Evolutionary conservation across 1,140 invertebrate species (phyloP).

Genomic region (Zaprionus ornatus): DNA sequence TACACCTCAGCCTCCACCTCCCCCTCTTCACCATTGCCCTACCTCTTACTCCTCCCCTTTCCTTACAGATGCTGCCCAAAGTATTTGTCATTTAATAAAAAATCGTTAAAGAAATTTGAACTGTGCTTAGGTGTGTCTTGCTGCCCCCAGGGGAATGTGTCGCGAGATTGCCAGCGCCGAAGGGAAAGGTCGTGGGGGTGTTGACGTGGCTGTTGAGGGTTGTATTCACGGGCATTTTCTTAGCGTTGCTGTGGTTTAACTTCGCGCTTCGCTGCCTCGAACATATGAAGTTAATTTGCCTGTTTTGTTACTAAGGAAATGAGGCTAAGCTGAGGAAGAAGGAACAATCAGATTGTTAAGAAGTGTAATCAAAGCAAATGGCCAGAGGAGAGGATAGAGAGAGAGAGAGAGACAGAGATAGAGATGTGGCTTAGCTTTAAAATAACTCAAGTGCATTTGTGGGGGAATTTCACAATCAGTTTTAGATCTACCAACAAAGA

Average conservation of each 20-base stretch:
- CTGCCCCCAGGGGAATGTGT: constrained; percentile 11
- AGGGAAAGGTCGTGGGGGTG: neutral
- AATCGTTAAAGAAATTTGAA: constrained; percentile 47
- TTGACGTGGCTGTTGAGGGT: neutral
- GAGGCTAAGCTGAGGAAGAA: constrained; percentile 34
- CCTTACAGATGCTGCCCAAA: neutral
- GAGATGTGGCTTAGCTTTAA: neutral
- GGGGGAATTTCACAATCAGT: neutral
- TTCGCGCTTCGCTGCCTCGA: constrained; percentile 41
- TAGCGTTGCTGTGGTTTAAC: constrained; percentile 33
- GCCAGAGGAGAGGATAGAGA: neutral
- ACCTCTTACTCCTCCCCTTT: neutral
- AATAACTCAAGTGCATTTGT: neutral
- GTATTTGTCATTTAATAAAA: constrained; percentile 52
- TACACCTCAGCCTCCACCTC: constrained; percentile 1
- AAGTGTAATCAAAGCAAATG: neutral
- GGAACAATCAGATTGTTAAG: neutral
- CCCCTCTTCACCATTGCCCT: too few species aligned
- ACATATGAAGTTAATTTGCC: constrained; percentile 75
- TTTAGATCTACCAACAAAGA: neutral
- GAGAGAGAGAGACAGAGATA: neutral
- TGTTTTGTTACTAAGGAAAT: constrained; percentile 68
- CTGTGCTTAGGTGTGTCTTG: constrained; percentile 8
- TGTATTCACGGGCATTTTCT: neutral
- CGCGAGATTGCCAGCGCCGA: neutral